These are phyloP conservation scores for Pelusios castaneus DNA, from an alignment of 2,113 vertebrate species.

Conservation along the genomic window DNA sequence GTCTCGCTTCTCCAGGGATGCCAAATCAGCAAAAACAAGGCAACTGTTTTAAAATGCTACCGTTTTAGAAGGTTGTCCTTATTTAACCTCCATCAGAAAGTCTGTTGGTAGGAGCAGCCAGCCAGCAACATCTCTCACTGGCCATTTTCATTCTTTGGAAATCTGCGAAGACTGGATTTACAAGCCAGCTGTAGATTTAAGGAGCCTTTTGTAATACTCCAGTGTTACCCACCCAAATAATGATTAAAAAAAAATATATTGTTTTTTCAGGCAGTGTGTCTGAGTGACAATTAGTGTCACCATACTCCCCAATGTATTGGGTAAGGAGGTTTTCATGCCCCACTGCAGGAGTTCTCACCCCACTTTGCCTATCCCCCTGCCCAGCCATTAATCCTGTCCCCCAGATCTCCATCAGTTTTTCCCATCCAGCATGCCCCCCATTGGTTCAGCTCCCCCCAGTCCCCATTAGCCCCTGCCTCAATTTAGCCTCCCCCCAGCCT, in stretches of 20 bases:
- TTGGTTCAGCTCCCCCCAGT: neutral
- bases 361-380: neutral
- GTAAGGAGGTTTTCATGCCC: neutral
- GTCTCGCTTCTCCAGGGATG: constrained; percentile 69
- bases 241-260: no score
- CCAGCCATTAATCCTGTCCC: neutral
- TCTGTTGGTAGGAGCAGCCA: constrained; percentile 23
- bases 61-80: constrained; percentile 60
- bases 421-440: neutral
- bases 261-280: neutral
- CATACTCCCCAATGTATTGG: neutral
- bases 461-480: neutral
- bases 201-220: neutral
- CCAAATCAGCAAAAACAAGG: constrained; percentile 72
- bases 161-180: neutral
- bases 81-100: constrained; percentile 54
- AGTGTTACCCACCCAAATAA: no score
- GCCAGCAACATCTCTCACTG: constrained; percentile 44
- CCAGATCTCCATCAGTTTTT: neutral
- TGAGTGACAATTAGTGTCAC: neutral
- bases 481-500: neutral
- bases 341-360: neutral
- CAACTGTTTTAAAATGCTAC: constrained; percentile 61
- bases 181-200: neutral
- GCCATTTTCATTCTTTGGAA: constrained; percentile 9